phyloP scores from a whole-genome alignment of 2,888 invertebrate genomes.

The Drosophila multiciliata region DNA sequence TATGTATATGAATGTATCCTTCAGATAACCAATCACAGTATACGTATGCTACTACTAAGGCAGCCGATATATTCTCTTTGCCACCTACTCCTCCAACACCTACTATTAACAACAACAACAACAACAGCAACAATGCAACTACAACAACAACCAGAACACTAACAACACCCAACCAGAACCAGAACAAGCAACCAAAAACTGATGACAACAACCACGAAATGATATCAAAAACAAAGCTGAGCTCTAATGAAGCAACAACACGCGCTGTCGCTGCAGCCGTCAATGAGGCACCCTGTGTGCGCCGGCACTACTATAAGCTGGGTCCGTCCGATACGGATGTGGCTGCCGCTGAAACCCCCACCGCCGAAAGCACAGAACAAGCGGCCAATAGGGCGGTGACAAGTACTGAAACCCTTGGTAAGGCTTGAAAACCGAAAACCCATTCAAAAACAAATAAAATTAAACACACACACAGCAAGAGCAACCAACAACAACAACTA shows the following conservation, averaged over 20 bases:
- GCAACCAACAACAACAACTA: constrained; percentile 20
- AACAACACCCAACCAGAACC: constrained; percentile 40
- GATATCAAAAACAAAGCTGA: constrained; percentile 79
- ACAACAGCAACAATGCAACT: constrained; percentile 40
- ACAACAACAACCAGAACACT: constrained; percentile 56
- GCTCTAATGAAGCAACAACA: constrained; percentile 64
- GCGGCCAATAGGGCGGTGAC: constrained; percentile 50
- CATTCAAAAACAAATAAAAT: constrained; percentile 1
- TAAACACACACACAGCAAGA: constrained; percentile 29
- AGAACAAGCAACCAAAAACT: constrained; percentile 19
- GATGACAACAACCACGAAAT: constrained; percentile 43
- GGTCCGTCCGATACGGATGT: constrained; percentile 80
- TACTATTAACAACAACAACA: constrained; percentile 77
- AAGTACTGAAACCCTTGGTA: constrained; percentile 67
- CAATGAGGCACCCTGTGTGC: constrained; percentile 77
- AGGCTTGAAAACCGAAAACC: constrained; percentile 43
- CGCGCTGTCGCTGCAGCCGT: constrained; percentile 60
- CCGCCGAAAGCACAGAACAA: constrained; percentile 11
- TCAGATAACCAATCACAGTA: constrained; percentile 83
- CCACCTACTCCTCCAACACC: constrained; percentile 75
- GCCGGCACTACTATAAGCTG: constrained; percentile 80
- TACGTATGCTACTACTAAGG: constrained; percentile 81
- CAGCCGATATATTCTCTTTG: constrained; percentile 80
- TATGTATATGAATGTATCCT: constrained; percentile 83
- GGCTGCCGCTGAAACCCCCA: constrained; percentile 8